Percentiles rank a stretch among this genome's conserved stretches.
Evolutionary conservation across 2,888 invertebrate species (phyloP).

Genomic region (Choreutis nemorana): DNA sequence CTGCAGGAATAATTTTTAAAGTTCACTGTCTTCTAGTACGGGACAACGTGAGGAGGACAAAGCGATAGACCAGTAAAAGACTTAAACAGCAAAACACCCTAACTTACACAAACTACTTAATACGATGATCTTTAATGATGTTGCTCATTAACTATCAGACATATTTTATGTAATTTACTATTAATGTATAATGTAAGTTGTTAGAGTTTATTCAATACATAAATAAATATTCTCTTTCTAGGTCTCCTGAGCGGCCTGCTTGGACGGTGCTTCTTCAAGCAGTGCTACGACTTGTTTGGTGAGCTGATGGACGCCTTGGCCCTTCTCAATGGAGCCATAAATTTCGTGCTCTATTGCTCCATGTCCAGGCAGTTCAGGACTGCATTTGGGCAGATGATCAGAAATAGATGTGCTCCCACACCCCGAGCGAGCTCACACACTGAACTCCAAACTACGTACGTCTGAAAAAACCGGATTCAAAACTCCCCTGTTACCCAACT

Average conservation of each 20-base stretch:
- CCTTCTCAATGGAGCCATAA: constrained; percentile 89
- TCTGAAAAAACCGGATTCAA: constrained; percentile 49
- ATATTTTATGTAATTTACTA: neutral
- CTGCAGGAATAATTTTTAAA: too few relatives aligned
- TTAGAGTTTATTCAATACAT: neutral
- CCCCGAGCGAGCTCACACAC: constrained; percentile 63
- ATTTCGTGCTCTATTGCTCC: constrained; percentile 92
- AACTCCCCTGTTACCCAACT: too few relatives aligned
- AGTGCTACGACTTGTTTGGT: constrained; percentile 82
- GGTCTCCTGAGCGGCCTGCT: constrained; percentile 72
- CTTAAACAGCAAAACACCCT: too few relatives aligned
- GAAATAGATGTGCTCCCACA: constrained; percentile 61
- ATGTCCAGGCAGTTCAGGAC: constrained; percentile 94
- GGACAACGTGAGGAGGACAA: too few relatives aligned
- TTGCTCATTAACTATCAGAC: too few relatives aligned
- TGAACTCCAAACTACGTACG: constrained; percentile 72
- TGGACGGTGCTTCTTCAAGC: constrained; percentile 76
- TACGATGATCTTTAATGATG: too few relatives aligned
- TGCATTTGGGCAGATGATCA: constrained; percentile 77
- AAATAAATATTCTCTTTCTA: constrained; percentile 12
- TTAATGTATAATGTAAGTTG: neutral
- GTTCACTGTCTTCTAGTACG: too few relatives aligned
- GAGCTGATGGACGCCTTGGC: constrained; percentile 92
- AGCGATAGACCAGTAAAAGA: too few relatives aligned
- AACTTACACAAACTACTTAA: too few relatives aligned